These are phyloP conservation scores for Phenganax subtilis DNA, from an alignment of 92 coral and sea anemone species.

Conservation along the genomic window DNA sequence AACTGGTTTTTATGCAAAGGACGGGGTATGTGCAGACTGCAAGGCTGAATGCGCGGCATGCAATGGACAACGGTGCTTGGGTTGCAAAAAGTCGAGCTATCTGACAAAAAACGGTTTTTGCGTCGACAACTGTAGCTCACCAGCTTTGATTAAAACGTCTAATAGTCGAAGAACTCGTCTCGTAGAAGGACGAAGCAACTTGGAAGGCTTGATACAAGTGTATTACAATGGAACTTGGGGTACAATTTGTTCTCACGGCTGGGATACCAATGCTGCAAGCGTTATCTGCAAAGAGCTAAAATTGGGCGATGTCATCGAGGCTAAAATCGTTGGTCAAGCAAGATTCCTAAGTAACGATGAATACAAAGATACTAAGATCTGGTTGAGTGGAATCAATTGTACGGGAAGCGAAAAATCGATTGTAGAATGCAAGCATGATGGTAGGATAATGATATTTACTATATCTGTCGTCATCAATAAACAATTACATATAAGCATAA, in stretches of 20 bases:
- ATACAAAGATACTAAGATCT: neutral
- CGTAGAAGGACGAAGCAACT: constrained; percentile 19
- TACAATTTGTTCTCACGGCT: constrained; percentile 78
- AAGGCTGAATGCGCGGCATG: neutral
- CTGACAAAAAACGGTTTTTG: neutral
- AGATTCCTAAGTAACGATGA: neutral
- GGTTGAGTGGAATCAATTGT: constrained; percentile 29
- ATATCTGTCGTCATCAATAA: neutral
- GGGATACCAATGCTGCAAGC: constrained; percentile 56
- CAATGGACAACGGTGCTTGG: neutral
- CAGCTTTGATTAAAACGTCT: neutral
- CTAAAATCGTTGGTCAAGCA: constrained; percentile 13
- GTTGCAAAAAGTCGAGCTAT: neutral
- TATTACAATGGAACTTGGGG: constrained; percentile 75
- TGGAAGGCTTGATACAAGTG: constrained; percentile 73
- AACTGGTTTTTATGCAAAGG: neutral
- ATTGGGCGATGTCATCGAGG: constrained; percentile 51
- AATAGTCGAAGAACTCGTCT: constrained; percentile 30
- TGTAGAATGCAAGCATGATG: neutral
- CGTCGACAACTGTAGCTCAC: neutral
- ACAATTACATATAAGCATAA: neutral
- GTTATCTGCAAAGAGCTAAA: constrained; percentile 85
- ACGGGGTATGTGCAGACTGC: neutral
- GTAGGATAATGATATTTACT: neutral
- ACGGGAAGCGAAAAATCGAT: constrained; percentile 20